Base-by-base conservation (phyloP, 2,113 vertebrate genomes). In the Daphoenositta chrysoptera region DNA sequence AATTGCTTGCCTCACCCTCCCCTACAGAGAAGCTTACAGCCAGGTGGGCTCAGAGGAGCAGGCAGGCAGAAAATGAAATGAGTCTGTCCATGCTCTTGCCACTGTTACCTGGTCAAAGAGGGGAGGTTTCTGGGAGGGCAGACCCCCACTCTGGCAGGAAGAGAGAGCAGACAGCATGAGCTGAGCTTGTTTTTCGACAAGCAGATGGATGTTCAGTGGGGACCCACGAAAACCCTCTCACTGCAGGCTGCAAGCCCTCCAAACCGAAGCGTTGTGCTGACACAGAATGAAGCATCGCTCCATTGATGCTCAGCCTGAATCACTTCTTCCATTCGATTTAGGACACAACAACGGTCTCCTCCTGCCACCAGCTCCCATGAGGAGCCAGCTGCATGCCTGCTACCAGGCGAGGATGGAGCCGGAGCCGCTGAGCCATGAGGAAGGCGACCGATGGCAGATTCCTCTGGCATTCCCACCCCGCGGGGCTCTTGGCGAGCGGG, bases 201-300 rank as follows among this genome's bases (percentile, higher is more conserved):
- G 83, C 85, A 90, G 94, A 96, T 94, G 94, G 92, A 83, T 83
- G 60, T 96, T 94, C 90, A 90, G 94, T 37, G 4, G 90, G 88
- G 87, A 68, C 94, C 82, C 75, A 54, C 40, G 6, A 88, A 96
- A 96, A 88, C 90, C 76, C 85, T 82, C 42, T 88, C 1, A 1
- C 79, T 90, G 47, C 71, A 60, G 92, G 70, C 78, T 47, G 42
- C 1, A 2, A 83, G 73, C 84, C 93, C 87, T 80, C 75, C 87
- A 85, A 79, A 80, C 75, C 63, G 16, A 39, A 85, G 70, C 1
- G 0, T 31, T 75, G 53, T 72, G 87, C 84, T 93, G 93, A 87
- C 6, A 2, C 1, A 1, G 47, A 51, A 50, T 79, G 80, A 94
- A 77, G 11, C 53, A 12, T 70, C 8, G 1, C 89, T 84, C 28